Evolutionary conservation across 2,888 invertebrate species (phyloP).

Genomic region (Pachliopta kotzebuea): DNA sequence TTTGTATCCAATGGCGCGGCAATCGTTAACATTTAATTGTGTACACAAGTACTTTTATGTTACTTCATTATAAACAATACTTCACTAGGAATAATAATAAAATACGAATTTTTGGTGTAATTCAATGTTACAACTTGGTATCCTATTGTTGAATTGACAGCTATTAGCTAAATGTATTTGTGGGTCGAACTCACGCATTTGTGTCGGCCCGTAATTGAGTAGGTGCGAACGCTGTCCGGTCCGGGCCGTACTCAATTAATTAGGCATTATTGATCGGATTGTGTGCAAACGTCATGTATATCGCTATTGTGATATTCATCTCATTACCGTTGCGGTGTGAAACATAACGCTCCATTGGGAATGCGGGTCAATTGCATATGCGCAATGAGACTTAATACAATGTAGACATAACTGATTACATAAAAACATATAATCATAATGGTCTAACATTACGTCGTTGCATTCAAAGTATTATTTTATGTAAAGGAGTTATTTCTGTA

Average conservation of each 20-base stretch:
- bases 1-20: slow-evolving; percentile 41
- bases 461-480: too few relatives aligned
- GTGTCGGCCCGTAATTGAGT: slow-evolving; percentile 20
- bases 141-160: too few relatives aligned
- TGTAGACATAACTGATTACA: slow-evolving; percentile 3
- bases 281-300: slow-evolving; percentile 46
- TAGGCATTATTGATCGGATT: slow-evolving; percentile 66
- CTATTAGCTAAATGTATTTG: slow-evolving; percentile 10
- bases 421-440: background rate
- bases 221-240: slow-evolving; percentile 33
- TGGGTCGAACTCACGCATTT: slow-evolving; percentile 17
- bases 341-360: slow-evolving; percentile 67
- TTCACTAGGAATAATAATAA: background rate
- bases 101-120: too few relatives aligned
- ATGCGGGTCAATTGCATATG: slow-evolving; percentile 69
- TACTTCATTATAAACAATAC: slow-evolving; percentile 21
- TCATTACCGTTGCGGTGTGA: slow-evolving; percentile 68
- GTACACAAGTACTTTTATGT: slow-evolving; percentile 10
- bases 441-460: too few relatives aligned
- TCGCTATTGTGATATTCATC: slow-evolving; percentile 47
- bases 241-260: slow-evolving; percentile 49
- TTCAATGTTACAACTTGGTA: too few relatives aligned
- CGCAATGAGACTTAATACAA: slow-evolving; percentile 44
- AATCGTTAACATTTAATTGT: slow-evolving; percentile 22
- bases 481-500: too few relatives aligned